Evolutionary conservation across 1,140 invertebrate species (phyloP), one percentile per base, ranked within the genome.

Genomic region (Alviniconcha marisindica): DNA sequence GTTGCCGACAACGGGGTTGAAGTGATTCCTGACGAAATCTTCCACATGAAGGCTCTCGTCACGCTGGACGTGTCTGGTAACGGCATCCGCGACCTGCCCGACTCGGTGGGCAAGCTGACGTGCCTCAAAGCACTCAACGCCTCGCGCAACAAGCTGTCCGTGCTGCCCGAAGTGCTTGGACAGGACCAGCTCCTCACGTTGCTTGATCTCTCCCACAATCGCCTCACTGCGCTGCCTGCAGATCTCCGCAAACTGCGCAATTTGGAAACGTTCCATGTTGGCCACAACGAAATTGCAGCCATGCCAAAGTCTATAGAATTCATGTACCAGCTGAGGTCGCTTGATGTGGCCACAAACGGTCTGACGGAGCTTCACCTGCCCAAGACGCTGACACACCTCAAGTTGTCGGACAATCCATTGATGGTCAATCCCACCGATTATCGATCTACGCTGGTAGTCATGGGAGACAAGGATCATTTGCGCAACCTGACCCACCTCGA

Each of bases 401-500:
- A 89, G 44, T 73, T 92, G 21, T 92, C 92, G 0, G 88, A 91
- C 63, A 93, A 92, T 77, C 89, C 89, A 2, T 83, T 92, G 18
- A 86, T 86, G 31, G 85, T 90, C 82, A 90, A 91, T 77, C 86
- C 87, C 21, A 83, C 84, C 5, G 90, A 91, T 74, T 60, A 86
- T 21, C 87, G 87, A 7, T 92, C 89, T 36, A 83, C 89, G 14
- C 85, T 92, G 40, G 86, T 89, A 54, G 87, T 89, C 31, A 90
- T 92, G 76, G 90, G 91, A 0, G 90, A 92, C 78, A 91, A 91
- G 82, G 89, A 89, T 40, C 89, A 91, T 80, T 81, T 91, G 14
- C 73, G 87, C 24, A 90, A 89, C 66, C 81, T 93, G 60, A 89
- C 88, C 3, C 85, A 85, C 44, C 83, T 93, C 38, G 86, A 91